Conservation (phyloP, 2,888 invertebrate genomes). For the Saturnia japonica region DNA sequence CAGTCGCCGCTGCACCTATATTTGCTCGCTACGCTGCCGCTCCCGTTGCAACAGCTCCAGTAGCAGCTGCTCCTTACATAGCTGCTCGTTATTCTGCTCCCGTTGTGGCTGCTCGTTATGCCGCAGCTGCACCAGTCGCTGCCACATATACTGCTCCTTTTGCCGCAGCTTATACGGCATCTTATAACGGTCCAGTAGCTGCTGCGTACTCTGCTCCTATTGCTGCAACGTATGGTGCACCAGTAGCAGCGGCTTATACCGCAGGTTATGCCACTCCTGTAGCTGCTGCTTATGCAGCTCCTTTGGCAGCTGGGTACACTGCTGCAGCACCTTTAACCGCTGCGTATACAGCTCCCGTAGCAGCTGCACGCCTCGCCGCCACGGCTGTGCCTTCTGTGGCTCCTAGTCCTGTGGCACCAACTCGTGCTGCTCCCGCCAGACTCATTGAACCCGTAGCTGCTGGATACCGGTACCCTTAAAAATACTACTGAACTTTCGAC, state of each 20-base stretch:
- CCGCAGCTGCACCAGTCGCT: constrained; percentile 35
- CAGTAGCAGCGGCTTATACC: constrained; percentile 30
- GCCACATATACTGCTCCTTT: constrained; percentile 30
- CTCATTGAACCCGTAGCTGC: constrained; percentile 75
- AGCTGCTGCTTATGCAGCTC: constrained; percentile 36
- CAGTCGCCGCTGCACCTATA: constrained; percentile 27
- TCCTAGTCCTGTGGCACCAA: constrained; percentile 79
- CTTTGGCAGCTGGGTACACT: constrained; percentile 31
- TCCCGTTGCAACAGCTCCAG: constrained; percentile 10
- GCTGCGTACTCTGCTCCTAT: constrained; percentile 25
- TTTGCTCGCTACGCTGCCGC: not conserved
- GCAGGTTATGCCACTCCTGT: constrained; percentile 25
- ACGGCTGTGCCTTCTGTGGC: constrained; percentile 83
- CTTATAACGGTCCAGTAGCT: constrained; percentile 36
- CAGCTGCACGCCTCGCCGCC: constrained; percentile 46
- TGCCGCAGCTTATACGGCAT: constrained; percentile 37
- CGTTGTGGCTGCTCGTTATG: constrained; percentile 35
- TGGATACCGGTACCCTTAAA: constrained; percentile 70
- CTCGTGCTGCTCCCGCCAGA: constrained; percentile 85
- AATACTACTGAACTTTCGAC: constrained; percentile 45
- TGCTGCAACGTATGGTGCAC: constrained; percentile 32
- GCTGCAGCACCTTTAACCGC: constrained; percentile 37
- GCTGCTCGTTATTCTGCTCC: constrained; percentile 37
- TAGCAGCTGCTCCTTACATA: constrained; percentile 13
- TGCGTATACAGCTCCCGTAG: constrained; percentile 33